phyloP scores from a whole-genome alignment of 2,113 vertebrate species.

The Tupaia chinensis region DNA sequence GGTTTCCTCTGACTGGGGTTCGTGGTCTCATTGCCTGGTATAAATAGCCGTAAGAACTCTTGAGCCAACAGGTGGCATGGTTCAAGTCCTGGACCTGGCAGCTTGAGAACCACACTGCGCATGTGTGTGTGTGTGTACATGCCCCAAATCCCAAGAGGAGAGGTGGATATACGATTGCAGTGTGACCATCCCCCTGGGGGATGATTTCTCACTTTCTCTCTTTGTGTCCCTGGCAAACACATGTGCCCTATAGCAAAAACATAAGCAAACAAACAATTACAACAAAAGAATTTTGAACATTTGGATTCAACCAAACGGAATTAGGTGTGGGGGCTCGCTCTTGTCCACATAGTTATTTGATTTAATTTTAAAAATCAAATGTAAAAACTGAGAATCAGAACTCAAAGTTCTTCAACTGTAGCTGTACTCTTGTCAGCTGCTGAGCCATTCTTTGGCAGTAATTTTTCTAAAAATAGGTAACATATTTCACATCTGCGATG shows the following conservation, averaged over 20 bases:
- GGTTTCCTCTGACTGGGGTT: not conserved
- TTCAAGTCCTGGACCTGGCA: no score
- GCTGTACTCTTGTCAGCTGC: not conserved
- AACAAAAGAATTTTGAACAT: not conserved
- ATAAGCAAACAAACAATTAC: no score
- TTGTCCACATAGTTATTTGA: not conserved
- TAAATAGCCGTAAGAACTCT: not conserved
- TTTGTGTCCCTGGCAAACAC: no score
- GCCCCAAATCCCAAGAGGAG: no score
- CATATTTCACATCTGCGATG: not conserved
- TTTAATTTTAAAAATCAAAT: constrained; percentile 19
- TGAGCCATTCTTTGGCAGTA: not conserved
- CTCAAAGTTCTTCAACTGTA: not conserved
- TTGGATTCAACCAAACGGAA: not conserved
- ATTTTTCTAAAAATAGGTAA: not conserved
- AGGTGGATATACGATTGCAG: no score
- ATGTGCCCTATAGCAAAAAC: no score
- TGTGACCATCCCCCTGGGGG: no score
- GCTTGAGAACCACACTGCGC: no score
- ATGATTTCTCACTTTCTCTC: no score
- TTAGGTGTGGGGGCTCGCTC: not conserved
- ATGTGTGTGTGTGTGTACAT: no score
- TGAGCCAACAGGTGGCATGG: no score
- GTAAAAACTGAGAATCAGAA: constrained; percentile 15
- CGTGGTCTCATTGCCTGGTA: not conserved